These are phyloP conservation scores for Rhinoderma darwinii DNA, from an alignment of 2,113 vertebrate genomes.

Conservation along the genomic window DNA sequence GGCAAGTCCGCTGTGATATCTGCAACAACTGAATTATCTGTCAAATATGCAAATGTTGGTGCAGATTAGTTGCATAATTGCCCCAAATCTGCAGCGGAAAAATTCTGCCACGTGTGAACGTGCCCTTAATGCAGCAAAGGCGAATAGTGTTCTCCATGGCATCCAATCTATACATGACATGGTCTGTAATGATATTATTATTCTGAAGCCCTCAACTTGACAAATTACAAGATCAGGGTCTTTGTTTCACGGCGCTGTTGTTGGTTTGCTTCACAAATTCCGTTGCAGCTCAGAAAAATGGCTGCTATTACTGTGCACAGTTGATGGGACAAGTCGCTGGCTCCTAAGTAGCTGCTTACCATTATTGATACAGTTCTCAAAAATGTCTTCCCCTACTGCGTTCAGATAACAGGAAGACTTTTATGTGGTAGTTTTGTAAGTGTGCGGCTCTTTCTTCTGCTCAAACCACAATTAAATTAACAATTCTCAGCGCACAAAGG, in stretches of 20 bases:
- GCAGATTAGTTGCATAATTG: no score
- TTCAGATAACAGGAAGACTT: not conserved
- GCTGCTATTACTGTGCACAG: not conserved
- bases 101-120: no score
- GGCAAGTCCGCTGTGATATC: no score
- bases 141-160: no score
- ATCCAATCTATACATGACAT: no score
- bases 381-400: not conserved
- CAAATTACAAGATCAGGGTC: no score
- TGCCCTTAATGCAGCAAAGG: no score
- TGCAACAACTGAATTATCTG: no score
- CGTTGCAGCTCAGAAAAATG: not conserved
- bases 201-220: no score
- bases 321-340: not conserved
- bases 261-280: not conserved
- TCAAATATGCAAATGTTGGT: no score
- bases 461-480: constrained; percentile 29
- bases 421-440: not conserved
- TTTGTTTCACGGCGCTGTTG: not conserved
- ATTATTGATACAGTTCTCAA: not conserved
- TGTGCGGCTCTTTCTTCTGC: not conserved
- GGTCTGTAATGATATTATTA: no score
- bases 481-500: not conserved
- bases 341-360: not conserved
- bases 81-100: no score